Percentiles rank a stretch among this genome's conserved stretches.
phyloP scores from a whole-genome alignment of 2,888 invertebrate species.

The Malthinus flaveolus region DNA sequence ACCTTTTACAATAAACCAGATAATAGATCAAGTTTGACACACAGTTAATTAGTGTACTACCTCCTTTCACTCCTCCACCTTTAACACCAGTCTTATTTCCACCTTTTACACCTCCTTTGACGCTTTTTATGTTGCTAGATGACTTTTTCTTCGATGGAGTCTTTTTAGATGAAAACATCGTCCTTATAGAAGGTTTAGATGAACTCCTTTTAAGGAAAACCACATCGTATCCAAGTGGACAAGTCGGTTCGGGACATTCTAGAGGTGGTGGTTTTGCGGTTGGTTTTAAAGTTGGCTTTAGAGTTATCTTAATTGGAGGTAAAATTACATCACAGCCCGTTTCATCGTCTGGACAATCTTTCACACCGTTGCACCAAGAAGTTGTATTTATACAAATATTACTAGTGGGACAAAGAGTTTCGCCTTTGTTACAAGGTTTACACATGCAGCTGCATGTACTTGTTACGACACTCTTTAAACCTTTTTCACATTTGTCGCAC shows the following conservation, averaged over 20 bases:
- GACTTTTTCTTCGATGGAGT: conserved; percentile 13
- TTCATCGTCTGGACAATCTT: conserved; percentile 85
- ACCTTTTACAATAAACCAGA: conserved; percentile 3
- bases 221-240: conserved; percentile 58
- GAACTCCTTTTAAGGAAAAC: conserved; percentile 45
- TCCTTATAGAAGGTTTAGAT: conserved; percentile 49
- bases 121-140: background rate
- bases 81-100: conserved; percentile 28
- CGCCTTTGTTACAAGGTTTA: conserved; percentile 68
- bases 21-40: background rate
- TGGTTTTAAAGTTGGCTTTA: conserved; percentile 25
- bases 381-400: conserved; percentile 70
- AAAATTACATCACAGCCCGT: conserved; percentile 57
- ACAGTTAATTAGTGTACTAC: conserved; percentile 8
- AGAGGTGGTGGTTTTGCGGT: conserved; percentile 32
- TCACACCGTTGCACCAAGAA: conserved; percentile 80
- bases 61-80: conserved; percentile 10
- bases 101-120: conserved; percentile 49
- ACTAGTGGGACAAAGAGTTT: conserved; percentile 72
- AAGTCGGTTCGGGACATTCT: conserved; percentile 54
- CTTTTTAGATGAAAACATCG: conserved; percentile 54
- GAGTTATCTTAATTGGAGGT: conserved; percentile 29
- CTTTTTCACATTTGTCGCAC: conserved; percentile 66
- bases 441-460: conserved; percentile 73
- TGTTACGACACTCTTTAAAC: conserved; percentile 62